Base-by-base conservation (phyloP, 53 echinoderm and acorn worm genomes). In the Crossaster papposus region DNA sequence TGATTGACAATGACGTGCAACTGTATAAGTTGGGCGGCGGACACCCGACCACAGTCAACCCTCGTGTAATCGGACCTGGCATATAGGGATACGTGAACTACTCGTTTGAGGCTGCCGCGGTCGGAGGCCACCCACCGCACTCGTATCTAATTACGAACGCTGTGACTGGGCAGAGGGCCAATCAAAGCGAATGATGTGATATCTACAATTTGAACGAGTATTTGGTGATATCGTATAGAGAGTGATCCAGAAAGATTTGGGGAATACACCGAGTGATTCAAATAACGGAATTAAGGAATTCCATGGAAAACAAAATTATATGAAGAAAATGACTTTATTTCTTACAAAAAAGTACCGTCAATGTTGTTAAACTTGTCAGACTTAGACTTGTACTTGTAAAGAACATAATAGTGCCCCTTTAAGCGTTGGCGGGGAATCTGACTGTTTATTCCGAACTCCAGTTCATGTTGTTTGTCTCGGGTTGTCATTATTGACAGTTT, bases 11-110 rank as follows among this genome's bases (percentile, higher is more conserved):
- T 9, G 44, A 55, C 87, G 62, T 33, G 33, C 87, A 76, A 32
- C 62, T 34, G 29, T 73, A 20, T 62, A 51, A 77, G 77, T n/a
- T 75, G 55, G 87, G 87, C 54, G 87, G 77, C 76, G 87, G 58
- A 17, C 62, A 24, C 87, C 64, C 33, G 87, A 55, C 80, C 80
- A 80, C 29, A 17, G 37, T 85, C 85, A 72, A 72, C 73, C 14
- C 31, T 38, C 33, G 24, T 5, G 87, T 87, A 87, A 87, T 87
- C 62, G 36, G 77, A 87, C 87, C 87, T 87, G 87, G 76, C 87
- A 55, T 83, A 83, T 87, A 76, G 50, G 72, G 87, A 58, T 77
- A 87, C 87, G 63, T 62, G 76, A 87, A 87, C 87, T 87, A 87
- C 77, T 63, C 87, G 87, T 87, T 58, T 87, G 87, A 87, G 54